A percentile compares a stretch with the other conserved stretches of the same genome.
Evolutionary conservation across 2,113 vertebrate genomes (phyloP).

Genomic region (Piprites chloris): DNA sequence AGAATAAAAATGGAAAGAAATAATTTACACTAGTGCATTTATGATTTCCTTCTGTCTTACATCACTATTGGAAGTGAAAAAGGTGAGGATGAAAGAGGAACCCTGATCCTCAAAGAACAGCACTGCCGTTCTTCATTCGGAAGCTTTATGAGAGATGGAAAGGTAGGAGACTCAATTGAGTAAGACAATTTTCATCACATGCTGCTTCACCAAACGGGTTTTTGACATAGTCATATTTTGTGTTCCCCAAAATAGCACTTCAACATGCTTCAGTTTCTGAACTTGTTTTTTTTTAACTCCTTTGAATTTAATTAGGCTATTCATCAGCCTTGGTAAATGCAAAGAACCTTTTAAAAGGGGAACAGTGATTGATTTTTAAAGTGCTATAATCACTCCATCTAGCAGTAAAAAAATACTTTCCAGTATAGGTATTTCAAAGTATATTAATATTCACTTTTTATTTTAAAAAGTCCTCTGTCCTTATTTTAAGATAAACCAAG

Average conservation of each 20-base stretch:
- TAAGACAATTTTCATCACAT: slow-evolving; percentile 27
- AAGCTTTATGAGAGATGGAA: background rate
- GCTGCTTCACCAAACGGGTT: slow-evolving; percentile 48
- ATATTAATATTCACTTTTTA: slow-evolving; percentile 10
- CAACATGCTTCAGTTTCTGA: slow-evolving; percentile 39
- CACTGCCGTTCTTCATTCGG: background rate
- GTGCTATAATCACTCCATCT: slow-evolving; percentile 42
- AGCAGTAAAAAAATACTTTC: slow-evolving; percentile 3
- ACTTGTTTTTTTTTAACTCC: slow-evolving; percentile 51
- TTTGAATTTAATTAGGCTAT: slow-evolving; percentile 63
- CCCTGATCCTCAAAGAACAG: background rate
- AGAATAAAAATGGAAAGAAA: background rate
- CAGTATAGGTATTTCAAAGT: slow-evolving; percentile 3
- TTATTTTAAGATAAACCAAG: background rate
- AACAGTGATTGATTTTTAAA: slow-evolving; percentile 60
- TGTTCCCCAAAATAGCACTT: slow-evolving; percentile 54
- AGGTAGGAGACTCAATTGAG: background rate
- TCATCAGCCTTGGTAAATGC: slow-evolving; percentile 57
- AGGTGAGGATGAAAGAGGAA: background rate
- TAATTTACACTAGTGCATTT: background rate
- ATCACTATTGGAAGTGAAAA: background rate
- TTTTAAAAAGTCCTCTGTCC: background rate
- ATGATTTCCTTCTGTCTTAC: background rate
- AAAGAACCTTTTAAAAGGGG: slow-evolving; percentile 53
- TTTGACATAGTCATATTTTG: slow-evolving; percentile 65